A percentile compares a stretch with the other conserved stretches of the same genome.
Conservation (phyloP, 1,140 invertebrate species). For the Platyscapa corneri region DNA sequence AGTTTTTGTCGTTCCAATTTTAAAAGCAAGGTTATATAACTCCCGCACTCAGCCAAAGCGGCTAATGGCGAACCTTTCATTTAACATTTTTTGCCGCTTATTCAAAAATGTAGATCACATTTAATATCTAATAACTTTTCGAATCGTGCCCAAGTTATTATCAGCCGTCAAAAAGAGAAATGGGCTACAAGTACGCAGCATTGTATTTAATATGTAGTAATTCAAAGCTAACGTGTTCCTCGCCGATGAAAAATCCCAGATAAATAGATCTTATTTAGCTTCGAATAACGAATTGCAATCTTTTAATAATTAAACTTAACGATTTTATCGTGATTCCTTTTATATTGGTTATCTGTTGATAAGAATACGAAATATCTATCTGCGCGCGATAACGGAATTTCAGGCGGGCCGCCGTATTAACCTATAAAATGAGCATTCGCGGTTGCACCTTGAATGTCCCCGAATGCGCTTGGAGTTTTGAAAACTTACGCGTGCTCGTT, state of each 20-base stretch:
- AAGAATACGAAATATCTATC: no score
- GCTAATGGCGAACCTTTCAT: background rate
- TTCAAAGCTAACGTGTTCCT: background rate
- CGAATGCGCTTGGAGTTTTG: no score
- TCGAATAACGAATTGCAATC: background rate
- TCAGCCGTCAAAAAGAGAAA: background rate
- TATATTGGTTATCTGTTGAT: no score
- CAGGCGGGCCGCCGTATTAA: no score
- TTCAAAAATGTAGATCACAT: background rate
- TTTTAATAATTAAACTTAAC: background rate
- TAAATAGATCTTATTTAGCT: background rate
- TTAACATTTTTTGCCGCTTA: background rate
- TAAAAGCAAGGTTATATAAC: background rate
- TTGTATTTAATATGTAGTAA: background rate
- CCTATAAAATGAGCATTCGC: no score
- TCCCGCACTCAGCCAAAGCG: background rate
- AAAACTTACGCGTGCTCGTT: no score
- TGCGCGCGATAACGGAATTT: no score
- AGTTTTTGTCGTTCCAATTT: no score
- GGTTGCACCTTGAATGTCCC: no score
- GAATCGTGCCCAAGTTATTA: slow-evolving; percentile 27
- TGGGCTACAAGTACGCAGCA: background rate
- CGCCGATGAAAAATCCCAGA: background rate
- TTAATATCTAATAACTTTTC: background rate
- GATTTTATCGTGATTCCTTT: background rate